Evolutionary conservation across 1,140 invertebrate genomes (phyloP).

Genomic region (Gonioctena quinquepunctata): DNA sequence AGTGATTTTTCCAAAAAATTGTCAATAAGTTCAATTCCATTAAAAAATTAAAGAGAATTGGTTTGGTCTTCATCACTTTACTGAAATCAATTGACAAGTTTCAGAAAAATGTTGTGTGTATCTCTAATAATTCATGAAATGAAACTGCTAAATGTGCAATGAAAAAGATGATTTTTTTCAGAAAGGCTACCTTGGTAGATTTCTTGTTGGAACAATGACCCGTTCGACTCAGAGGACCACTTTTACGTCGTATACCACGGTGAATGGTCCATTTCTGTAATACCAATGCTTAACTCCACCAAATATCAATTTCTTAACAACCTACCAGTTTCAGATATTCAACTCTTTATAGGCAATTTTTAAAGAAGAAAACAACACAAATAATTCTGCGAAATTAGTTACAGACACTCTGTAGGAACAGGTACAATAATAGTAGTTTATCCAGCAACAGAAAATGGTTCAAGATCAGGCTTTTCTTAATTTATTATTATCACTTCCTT

Average conservation of each 20-base stretch:
- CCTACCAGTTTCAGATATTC: neutral
- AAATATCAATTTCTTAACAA: neutral
- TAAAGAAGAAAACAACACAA: no score
- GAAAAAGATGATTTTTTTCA: neutral
- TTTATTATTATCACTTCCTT: no score
- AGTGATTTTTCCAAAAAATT: no score
- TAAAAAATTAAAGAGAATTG: no score
- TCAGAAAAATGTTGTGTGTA: neutral
- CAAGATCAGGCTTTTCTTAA: no score
- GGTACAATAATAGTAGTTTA: no score
- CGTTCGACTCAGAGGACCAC: slow-evolving; percentile 59
- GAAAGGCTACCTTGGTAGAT: slow-evolving; percentile 41
- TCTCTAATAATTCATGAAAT: neutral
- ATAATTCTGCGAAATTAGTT: no score
- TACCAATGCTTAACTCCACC: slow-evolving; percentile 30
- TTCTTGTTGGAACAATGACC: slow-evolving; percentile 5
- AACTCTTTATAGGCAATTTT: neutral
- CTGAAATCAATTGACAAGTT: neutral
- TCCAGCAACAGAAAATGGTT: no score
- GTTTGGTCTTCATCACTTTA: no score
- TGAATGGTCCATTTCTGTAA: slow-evolving; percentile 80
- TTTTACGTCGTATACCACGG: slow-evolving; percentile 75
- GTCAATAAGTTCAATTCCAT: no score
- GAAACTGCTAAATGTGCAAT: neutral
- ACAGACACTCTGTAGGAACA: no score